Evolutionary conservation across 2,113 vertebrate species (phyloP).

Genomic region (Cyanoliseus patagonus): DNA sequence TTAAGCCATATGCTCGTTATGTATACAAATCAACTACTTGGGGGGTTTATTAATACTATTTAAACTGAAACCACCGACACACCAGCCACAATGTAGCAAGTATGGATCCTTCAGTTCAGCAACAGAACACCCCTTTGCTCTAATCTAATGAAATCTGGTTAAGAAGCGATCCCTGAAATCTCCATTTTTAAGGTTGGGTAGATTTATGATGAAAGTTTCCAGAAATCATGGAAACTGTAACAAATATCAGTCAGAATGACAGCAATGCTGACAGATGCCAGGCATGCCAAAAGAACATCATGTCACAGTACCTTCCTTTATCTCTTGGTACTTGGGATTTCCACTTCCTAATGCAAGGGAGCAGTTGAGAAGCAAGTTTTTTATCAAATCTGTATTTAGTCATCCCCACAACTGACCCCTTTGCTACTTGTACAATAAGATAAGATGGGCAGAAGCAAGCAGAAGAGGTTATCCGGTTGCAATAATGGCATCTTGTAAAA

Average conservation of each 20-base stretch:
- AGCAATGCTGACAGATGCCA: background rate
- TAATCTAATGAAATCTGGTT: background rate
- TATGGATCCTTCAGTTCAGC: background rate
- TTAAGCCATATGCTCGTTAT: background rate
- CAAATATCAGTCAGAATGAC: background rate
- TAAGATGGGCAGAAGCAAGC: background rate
- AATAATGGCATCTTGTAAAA: fast-evolving
- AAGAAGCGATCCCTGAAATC: background rate
- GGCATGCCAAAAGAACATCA: background rate
- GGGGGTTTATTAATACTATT: background rate
- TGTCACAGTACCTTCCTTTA: background rate
- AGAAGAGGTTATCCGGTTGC: background rate
- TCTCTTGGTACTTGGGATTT: background rate
- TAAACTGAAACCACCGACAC: background rate
- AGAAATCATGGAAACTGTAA: background rate
- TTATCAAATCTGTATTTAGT: background rate
- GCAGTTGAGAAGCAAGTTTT: background rate
- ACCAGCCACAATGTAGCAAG: background rate
- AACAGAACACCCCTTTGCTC: background rate
- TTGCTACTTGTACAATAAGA: fast-evolving
- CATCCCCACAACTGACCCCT: background rate
- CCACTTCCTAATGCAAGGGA: background rate
- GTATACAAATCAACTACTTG: background rate
- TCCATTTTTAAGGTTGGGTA: background rate
- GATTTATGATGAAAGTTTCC: background rate